Evolutionary conservation across 2,797 vertebrate species (phyloP).

Genomic region (Paratrypauchen microcephalus): DNA sequence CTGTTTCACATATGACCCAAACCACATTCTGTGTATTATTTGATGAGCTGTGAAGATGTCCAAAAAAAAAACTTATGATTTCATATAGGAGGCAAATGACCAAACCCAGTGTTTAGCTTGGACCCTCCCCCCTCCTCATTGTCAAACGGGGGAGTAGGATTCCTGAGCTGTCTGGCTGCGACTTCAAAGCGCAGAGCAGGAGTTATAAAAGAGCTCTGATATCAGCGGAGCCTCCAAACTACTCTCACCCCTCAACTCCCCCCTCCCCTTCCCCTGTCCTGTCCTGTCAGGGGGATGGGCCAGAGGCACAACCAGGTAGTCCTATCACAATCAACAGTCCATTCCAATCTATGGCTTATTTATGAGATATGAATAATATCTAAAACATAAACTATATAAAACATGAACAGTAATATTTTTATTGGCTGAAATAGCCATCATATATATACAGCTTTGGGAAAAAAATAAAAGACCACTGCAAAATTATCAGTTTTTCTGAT

Average conservation of each 20-base stretch:
- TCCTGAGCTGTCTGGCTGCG: constrained; percentile 78
- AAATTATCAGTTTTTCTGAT: too few species aligned
- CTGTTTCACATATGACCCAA: constrained; percentile 18
- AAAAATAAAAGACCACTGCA: too few species aligned
- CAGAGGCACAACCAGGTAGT: constrained; percentile 13
- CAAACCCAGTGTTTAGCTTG: constrained; percentile 54
- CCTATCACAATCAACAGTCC: background rate
- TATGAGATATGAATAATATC: too few species aligned
- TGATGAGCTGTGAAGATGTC: constrained; percentile 41
- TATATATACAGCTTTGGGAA: too few species aligned
- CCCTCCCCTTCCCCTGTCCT: constrained; percentile 20
- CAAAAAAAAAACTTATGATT: constrained; percentile 59
- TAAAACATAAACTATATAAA: too few species aligned
- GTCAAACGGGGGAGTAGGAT: constrained; percentile 76
- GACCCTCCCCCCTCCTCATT: constrained; percentile 64
- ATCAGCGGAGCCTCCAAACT: constrained; percentile 75
- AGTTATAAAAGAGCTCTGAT: constrained; percentile 82
- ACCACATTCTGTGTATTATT: background rate
- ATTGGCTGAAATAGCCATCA: background rate
- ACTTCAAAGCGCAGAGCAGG: constrained; percentile 80
- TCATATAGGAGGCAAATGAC: constrained; percentile 56
- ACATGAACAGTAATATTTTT: background rate
- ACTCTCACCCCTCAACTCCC: constrained; percentile 55
- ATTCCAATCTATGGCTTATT: background rate
- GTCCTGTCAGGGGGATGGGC: constrained; percentile 56